Conservation (phyloP, 2,797 vertebrate genomes). For the Rhabdophis nuchalis region DNA sequence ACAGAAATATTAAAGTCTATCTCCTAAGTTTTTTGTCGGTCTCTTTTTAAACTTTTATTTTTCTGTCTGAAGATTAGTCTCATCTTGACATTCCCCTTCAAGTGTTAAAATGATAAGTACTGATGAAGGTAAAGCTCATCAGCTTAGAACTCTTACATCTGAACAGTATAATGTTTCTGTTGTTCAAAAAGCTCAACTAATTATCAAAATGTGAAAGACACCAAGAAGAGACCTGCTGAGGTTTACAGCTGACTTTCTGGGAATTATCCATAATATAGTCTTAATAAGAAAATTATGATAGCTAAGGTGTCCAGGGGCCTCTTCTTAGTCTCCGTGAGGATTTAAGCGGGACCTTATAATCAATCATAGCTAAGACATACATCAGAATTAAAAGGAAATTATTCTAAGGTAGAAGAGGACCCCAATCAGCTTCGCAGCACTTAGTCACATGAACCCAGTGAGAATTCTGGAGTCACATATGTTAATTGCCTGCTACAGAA, state of each 20-base stretch:
- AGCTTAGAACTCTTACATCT: conserved; percentile 60
- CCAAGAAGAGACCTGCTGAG: conserved; percentile 54
- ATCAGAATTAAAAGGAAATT: conserved; percentile 58
- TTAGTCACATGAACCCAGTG: conserved; percentile 59
- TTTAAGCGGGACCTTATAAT: conserved; percentile 55
- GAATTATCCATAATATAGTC: conserved; percentile 57
- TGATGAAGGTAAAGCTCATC: conserved; percentile 63
- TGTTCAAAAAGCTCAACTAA: conserved; percentile 65
- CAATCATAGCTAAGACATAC: conserved; percentile 44
- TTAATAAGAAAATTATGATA: conserved; percentile 56
- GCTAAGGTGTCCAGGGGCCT: conserved; percentile 42
- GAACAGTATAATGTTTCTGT: conserved; percentile 63
- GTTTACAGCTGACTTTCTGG: conserved; percentile 54
- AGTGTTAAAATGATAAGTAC: conserved; percentile 63
- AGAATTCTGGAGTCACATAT: conserved; percentile 56
- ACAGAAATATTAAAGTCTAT: conserved; percentile 42
- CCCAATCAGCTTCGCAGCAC: conserved; percentile 41
- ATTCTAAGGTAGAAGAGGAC: conserved; percentile 43
- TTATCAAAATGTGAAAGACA: conserved; percentile 62
- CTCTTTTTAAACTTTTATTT: conserved; percentile 58
- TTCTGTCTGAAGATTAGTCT: conserved; percentile 53
- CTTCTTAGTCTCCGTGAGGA: conserved; percentile 54
- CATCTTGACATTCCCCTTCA: conserved; percentile 54
- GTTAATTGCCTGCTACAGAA: conserved; percentile 52
- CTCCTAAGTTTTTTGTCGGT: conserved; percentile 51